Evolutionary conservation across 2,113 vertebrate species (phyloP).

Genomic region (Argyrosomus japonicus): DNA sequence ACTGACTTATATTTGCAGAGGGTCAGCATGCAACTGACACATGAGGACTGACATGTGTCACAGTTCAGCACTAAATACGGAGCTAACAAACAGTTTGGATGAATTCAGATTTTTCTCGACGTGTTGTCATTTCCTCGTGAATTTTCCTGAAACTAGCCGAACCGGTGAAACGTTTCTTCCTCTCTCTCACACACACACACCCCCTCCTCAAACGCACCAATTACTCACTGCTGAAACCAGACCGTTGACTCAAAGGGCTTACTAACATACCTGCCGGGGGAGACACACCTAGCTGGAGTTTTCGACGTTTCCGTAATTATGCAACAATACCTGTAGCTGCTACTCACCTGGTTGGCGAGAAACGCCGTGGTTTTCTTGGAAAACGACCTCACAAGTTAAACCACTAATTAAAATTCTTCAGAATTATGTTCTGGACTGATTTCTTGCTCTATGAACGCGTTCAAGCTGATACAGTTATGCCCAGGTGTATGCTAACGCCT

Average conservation of each 20-base stretch:
- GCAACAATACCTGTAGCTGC: constrained; percentile 41
- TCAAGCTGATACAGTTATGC: neutral
- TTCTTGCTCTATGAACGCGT: neutral
- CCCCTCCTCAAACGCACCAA: constrained; percentile 29
- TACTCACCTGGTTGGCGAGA: constrained; percentile 8
- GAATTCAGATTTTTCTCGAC: neutral
- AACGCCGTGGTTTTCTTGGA: neutral
- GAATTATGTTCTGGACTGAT: neutral
- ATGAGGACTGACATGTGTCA: neutral
- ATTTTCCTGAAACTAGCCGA: constrained; percentile 62
- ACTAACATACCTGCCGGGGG: constrained; percentile 54
- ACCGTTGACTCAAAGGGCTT: constrained; percentile 63
- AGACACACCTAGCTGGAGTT: constrained; percentile 71
- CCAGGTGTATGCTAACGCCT: constrained; percentile 14
- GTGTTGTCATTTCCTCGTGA: constrained; percentile 16
- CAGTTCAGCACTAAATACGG: neutral
- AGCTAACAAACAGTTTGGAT: neutral
- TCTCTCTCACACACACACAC: neutral
- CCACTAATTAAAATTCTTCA: neutral
- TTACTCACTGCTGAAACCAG: constrained; percentile 63
- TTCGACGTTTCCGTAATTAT: constrained; percentile 54
- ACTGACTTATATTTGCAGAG: neutral
- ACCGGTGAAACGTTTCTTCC: constrained; percentile 65
- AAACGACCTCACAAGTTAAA: neutral
- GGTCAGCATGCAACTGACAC: neutral